Conservation (phyloP, 2,888 invertebrate genomes). For the Biston betularia region DNA sequence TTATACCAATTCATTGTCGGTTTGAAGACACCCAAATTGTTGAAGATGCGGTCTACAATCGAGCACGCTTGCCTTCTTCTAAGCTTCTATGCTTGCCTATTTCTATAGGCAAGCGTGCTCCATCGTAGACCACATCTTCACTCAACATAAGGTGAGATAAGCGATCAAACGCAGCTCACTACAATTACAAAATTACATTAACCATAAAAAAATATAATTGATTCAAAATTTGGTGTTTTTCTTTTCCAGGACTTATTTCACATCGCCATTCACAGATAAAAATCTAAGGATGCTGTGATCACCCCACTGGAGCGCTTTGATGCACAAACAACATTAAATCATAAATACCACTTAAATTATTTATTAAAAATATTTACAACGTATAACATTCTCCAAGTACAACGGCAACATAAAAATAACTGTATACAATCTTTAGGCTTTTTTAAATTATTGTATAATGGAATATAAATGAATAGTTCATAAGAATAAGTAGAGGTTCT, state of each 20-base stretch:
- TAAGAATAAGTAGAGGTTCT: constrained; percentile 68
- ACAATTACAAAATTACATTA: too few species aligned
- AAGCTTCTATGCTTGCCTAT: too few species aligned
- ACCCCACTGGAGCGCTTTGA: constrained; percentile 39
- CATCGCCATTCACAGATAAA: constrained; percentile 88
- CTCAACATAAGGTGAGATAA: too few species aligned
- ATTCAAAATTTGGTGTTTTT: constrained; percentile 32
- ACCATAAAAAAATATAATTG: too few species aligned
- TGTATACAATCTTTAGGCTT: constrained; percentile 73
- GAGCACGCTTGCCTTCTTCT: too few species aligned
- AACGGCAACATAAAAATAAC: constrained; percentile 61
- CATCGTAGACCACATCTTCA: too few species aligned
- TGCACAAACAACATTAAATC: constrained; percentile 59
- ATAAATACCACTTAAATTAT: constrained; percentile 64
- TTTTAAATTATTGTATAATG: constrained; percentile 68
- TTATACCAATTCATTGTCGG: too few species aligned
- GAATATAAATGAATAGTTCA: constrained; percentile 57
- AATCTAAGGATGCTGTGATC: constrained; percentile 87
- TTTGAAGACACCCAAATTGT: too few species aligned
- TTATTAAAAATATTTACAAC: constrained; percentile 66
- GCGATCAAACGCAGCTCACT: too few species aligned
- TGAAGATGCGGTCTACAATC: too few species aligned
- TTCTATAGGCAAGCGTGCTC: too few species aligned
- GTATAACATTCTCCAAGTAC: constrained; percentile 46
- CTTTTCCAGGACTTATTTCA: constrained; percentile 88